These are phyloP conservation scores for Perdita meconis DNA, from an alignment of 2,888 invertebrate species.

Conservation along the genomic window DNA sequence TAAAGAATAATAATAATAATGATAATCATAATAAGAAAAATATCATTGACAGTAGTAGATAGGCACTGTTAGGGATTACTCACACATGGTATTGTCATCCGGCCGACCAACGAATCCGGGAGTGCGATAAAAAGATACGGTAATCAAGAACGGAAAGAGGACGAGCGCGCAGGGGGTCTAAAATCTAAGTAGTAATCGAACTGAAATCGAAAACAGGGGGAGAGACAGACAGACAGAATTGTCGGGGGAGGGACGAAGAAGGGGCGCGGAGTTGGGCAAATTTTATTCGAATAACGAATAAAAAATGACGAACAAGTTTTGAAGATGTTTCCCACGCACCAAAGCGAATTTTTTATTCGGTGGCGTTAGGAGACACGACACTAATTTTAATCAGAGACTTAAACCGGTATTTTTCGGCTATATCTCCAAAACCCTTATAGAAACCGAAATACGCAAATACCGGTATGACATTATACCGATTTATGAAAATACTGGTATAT, in stretches of 20 bases:
- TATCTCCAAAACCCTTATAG: too few relatives aligned
- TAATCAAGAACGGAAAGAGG: constrained; percentile 70
- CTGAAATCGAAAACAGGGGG: background rate
- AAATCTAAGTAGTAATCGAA: constrained; percentile 27
- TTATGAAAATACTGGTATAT: too few relatives aligned
- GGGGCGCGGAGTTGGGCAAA: too few relatives aligned
- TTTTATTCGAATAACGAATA: too few relatives aligned
- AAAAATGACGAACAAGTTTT: too few relatives aligned
- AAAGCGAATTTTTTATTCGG: too few relatives aligned
- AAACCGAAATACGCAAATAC: too few relatives aligned
- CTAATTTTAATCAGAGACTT: too few relatives aligned
- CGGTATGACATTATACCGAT: too few relatives aligned
- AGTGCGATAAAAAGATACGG: constrained; percentile 82
- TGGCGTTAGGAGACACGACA: too few relatives aligned
- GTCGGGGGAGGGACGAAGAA: background rate
- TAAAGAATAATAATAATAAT: constrained; percentile 20
- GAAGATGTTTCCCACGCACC: too few relatives aligned
- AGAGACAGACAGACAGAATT: constrained; percentile 25
- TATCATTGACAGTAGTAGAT: constrained; percentile 66
- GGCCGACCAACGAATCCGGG: constrained; percentile 84
- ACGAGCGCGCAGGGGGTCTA: constrained; percentile 31
- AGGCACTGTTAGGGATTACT: constrained; percentile 80
- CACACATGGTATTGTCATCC: constrained; percentile 83
- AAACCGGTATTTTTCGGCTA: too few relatives aligned
- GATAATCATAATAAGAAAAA: constrained; percentile 32